Conservation (phyloP, 2,888 invertebrate genomes). For the Lasius platythorax region DNA sequence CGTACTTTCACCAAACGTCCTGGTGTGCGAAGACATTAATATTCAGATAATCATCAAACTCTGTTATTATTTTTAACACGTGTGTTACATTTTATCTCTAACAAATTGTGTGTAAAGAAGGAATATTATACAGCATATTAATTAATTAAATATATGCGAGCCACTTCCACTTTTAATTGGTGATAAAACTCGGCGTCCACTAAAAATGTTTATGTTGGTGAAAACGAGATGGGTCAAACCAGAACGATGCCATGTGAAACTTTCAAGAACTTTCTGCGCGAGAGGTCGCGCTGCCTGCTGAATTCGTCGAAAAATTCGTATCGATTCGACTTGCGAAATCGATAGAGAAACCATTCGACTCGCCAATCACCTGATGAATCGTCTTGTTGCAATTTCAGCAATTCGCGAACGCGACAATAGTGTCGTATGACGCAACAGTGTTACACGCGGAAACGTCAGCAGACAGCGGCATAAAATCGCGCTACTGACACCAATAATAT, state of each 20-base stretch:
- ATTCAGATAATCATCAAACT: neutral
- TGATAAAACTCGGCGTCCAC: neutral
- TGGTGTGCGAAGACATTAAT: neutral
- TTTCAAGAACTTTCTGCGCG: neutral
- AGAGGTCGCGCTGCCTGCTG: neutral
- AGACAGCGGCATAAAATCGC: neutral
- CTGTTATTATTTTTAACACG: neutral
- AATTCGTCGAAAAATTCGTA: slow-evolving; percentile 24
- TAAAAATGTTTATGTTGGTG: slow-evolving; percentile 11
- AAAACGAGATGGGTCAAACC: neutral
- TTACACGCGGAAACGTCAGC: slow-evolving; percentile 13
- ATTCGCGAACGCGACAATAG: slow-evolving; percentile 5
- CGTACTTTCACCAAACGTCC: slow-evolving; percentile 33
- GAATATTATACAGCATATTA: neutral
- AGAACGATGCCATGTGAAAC: neutral
- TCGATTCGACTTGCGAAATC: slow-evolving; percentile 19
- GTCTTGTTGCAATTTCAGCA: slow-evolving; percentile 25
- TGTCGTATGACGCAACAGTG: neutral
- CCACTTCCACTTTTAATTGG: neutral
- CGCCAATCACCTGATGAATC: slow-evolving; percentile 15
- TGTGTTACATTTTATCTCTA: neutral
- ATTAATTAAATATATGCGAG: slow-evolving; percentile 9
- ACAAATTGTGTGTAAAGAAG: neutral
- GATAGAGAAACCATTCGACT: slow-evolving; percentile 9
- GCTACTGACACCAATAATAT: slow-evolving; percentile 29